These are phyloP conservation scores for Spilogale gracilis DNA, from an alignment of 2,113 vertebrate species.

Conservation along the genomic window DNA sequence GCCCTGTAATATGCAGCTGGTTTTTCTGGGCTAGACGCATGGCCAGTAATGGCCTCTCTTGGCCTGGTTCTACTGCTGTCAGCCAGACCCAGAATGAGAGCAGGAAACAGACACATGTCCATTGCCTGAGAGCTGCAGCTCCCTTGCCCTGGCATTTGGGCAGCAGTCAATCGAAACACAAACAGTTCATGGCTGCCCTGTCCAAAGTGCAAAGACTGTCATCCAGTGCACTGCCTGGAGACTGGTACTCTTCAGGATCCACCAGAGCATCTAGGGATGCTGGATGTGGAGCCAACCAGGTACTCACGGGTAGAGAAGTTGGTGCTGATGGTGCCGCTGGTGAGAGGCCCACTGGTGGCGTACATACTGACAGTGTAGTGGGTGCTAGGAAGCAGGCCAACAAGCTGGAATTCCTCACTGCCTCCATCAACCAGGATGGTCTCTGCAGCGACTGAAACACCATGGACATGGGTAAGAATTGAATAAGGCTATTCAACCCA, in stretches of 20 bases:
- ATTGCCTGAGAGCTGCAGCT: accelerated
- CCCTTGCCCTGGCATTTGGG: background rate
- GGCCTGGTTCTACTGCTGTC: background rate
- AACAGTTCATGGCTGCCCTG: background rate
- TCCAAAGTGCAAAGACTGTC: background rate
- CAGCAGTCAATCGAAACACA: background rate
- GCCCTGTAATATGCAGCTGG: background rate
- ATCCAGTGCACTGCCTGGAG: background rate
- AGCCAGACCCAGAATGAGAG: background rate
- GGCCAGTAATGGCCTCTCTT: background rate
- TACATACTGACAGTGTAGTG: slow-evolving; percentile 94
- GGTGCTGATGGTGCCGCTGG: slow-evolving; percentile 93
- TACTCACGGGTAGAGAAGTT: slow-evolving; percentile 97
- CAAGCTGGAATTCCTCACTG: slow-evolving; percentile 94
- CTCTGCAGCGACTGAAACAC: slow-evolving; percentile 92
- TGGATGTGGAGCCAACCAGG: background rate
- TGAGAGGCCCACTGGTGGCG: slow-evolving; percentile 94
- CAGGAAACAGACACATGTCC: background rate
- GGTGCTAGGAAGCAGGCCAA: slow-evolving; percentile 93
- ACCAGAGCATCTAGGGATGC: background rate
- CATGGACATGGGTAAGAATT: background rate
- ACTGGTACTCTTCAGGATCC: background rate
- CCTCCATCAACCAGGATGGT: slow-evolving; percentile 95
- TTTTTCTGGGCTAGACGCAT: background rate
- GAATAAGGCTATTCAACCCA: background rate